Base-by-base conservation (phyloP, 1,140 invertebrate species). In the Euwallacea similis region DNA sequence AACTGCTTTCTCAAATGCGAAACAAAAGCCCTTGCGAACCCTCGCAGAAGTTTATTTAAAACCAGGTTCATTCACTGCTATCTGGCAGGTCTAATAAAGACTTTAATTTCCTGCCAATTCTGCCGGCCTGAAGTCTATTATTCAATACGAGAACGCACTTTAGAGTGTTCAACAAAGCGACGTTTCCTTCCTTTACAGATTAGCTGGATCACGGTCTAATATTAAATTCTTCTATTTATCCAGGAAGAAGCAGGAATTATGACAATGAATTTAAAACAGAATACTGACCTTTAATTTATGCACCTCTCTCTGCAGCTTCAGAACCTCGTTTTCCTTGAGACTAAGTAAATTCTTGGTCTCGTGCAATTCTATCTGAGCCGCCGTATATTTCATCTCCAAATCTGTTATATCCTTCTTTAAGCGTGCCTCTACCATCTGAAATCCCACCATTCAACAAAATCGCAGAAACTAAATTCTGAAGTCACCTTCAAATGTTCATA, bases 201-300 rank as follows among this genome's bases (percentile, higher is more conserved):
- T 33, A 33, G 4, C 21, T 33, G 21, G 21, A 33, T 33, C 21
- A 33, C 21, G 21, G 21, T 33, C 21, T 33, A 33, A 33, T 33
- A 33, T 33, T 33, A 33, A 33, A 33, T 33, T 4, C 21, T 33
- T 33, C 21, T 33, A 33, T 33, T 33, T 33, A 4, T 33, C 21
- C 21, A 33, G 21, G 21, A 33, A 33, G 21, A 33, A 50, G 46
- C 6, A 13, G 55, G 21, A 42, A 61, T 42, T 61, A 6, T 42
- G 42, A 8, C 21, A 42, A 43, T 61, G 15, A 61, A 15, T 16
- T 58, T n/a, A 6, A n/a, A 58, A 9, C 10, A 21, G n/a, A 7
- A n/a, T 11, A 77, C 78, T 81, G 78, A 87, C 87, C 83, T 86
- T 87, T 7, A 88, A 77, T 75, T 88, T 88, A 76, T 88, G 86